Conservation (phyloP, 2,888 invertebrate genomes). For the Villa cingulata region DNA sequence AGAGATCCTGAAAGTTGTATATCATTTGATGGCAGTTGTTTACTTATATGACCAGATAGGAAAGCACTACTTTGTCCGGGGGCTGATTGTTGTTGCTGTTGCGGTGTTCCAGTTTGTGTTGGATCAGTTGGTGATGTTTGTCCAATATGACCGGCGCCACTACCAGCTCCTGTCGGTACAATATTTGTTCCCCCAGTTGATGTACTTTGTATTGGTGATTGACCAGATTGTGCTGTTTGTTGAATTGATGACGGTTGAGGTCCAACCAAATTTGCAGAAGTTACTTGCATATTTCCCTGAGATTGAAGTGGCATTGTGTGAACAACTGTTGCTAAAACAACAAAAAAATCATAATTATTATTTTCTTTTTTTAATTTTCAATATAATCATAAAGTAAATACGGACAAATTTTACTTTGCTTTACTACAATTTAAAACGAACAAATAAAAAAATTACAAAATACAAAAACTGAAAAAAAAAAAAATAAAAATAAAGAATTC, state of each 20-base stretch:
- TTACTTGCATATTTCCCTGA: conserved; percentile 14
- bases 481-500: conserved; percentile 14
- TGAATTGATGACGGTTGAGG: conserved; percentile 26
- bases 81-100: conserved; percentile 23
- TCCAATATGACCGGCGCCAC: conserved; percentile 20
- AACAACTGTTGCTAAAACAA: conserved; percentile 26
- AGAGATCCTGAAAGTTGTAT: conserved; percentile 24
- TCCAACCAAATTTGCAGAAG: conserved; percentile 28
- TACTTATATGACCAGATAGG: conserved; percentile 17
- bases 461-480: conserved; percentile 1
- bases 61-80: conserved; percentile 13
- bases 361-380: not conserved
- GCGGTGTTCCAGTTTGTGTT: conserved; percentile 10
- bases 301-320: conserved; percentile 32
- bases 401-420: too few relatives aligned
- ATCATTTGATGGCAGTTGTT: conserved; percentile 25
- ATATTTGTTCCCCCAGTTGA: not conserved
- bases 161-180: conserved; percentile 19
- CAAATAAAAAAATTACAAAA: conserved; percentile 1
- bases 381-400: too few relatives aligned
- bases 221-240: conserved; percentile 17
- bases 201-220: conserved; percentile 9
- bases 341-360: not conserved
- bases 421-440: too few relatives aligned
- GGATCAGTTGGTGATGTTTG: conserved; percentile 28